Base-by-base conservation (phyloP, 2,113 vertebrate genomes). In the Mobula birostris region DNA sequence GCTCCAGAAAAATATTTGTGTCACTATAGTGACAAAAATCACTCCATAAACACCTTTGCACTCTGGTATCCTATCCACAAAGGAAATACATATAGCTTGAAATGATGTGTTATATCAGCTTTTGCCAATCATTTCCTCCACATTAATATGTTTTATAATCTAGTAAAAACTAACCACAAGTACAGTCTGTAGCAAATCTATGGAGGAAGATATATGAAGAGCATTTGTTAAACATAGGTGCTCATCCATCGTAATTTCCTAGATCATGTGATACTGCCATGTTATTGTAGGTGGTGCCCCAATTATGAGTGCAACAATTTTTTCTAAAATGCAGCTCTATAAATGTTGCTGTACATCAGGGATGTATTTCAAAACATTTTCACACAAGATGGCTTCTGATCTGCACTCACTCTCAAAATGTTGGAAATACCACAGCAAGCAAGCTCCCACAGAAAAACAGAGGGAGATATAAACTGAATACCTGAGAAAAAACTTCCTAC, bases 101-200 rank as follows among this genome's bases (percentile, higher is more conserved):
- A 93, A 76, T 70, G 61, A 21, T 56, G 91, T 76, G 66, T 93
- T 93, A 32, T 29, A 74, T 56, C 14, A 72, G 24, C 24, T n/a
- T 90, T 90, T 68, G 85, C 58, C 15, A 63, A 63, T 88, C 83
- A 68, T 68, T 93, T 76, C 70, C 24, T 4, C 91, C 7, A 74
- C 70, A 93, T 93, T 48, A 76, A 76, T 93, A 74, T 93, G 40
- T 76, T 27, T 29, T 27, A 72, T 74, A 93, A 76, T 74, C 9
- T 93, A 36, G 2, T 92, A 36, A 74, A 48, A 56, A 48, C 36
- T 48, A 40, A 56, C 68, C 36, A 15, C 70, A 76, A 72, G 68
- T 74, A 74, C 21, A 68, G 19, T 48, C 36, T 36, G 36, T 27
- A 93, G 15, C 61, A 90, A 58, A 17, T 90, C 27, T 56, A 40